Base-by-base conservation (phyloP, 2,113 vertebrate genomes). In the Notarius quadriscutis region DNA sequence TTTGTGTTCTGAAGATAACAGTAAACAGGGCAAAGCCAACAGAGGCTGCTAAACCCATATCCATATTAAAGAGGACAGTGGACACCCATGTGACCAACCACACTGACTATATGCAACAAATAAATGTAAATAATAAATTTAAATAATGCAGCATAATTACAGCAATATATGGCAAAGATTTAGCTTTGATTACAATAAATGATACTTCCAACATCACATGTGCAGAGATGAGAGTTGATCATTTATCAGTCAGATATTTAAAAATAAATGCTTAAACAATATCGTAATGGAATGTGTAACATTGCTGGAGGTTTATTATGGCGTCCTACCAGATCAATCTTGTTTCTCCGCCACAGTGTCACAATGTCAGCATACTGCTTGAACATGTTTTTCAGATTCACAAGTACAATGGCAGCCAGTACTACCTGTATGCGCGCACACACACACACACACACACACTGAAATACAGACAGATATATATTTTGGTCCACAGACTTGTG, bases 381-480 rank as follows among this genome's bases (percentile, higher is more conserved):
- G 93, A 97, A 95, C 97, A 99, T 99, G 15, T 97, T 96, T 87
- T 98, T 98, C 87, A 99, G 93, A 91, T 99, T 99, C 62, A 97
- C 90, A 0, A 99, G 95, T 53, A 99, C 95, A 27, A 96, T 95
- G 0, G 95, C 93, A 41, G 98, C 89, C 86, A 99, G 94, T 69
- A 98, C 94, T 0, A 97, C 97, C 98, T 99, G 89, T n/a, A 89
- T 8, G 63, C 17, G 81, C 17, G 53, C 22, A 81, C 30, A 88
- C 50, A 85, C 25, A 88, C 7, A 65, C 53, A 62, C 22, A 77
- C 41, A 75, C 41, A 77, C 74, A 50, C 14, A 72, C 14, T 53
- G 10, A 8, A 53, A 53, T 11, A 53, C 51, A 78, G 74, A 78
- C 0, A 55, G 50, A 15, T 55, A 6, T 55, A 12, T 53, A 57